A percentile compares a stretch with the other conserved stretches of the same genome.
Conservation (phyloP, 1,140 invertebrate genomes). For the Spodoptera litura region DNA sequence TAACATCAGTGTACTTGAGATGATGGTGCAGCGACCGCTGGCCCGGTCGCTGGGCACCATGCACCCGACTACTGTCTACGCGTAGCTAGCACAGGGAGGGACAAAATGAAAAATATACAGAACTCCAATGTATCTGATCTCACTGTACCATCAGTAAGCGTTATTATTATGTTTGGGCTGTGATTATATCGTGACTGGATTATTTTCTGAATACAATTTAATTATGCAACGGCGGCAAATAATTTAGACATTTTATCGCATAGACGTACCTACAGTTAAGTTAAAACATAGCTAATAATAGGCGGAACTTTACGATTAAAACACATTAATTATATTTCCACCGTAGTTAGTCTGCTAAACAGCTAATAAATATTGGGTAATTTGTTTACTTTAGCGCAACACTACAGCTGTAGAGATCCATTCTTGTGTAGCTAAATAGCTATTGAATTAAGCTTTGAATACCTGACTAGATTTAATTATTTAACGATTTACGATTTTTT, state of each 20-base stretch:
- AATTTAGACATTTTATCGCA: not conserved
- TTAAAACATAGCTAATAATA: too few relatives aligned
- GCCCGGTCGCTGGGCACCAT: not conserved
- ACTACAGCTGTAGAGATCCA: conserved; percentile 10
- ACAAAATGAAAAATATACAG: conserved; percentile 59
- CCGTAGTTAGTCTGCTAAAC: not conserved
- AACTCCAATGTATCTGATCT: conserved; percentile 67
- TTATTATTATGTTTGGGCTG: conserved; percentile 72
- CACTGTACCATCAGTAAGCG: conserved; percentile 57
- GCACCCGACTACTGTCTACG: not conserved
- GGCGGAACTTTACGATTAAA: not conserved
- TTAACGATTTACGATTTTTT: conserved; percentile 33
- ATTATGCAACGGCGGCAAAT: conserved; percentile 16
- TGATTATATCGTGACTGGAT: conserved; percentile 65
- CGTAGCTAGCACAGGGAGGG: not conserved
- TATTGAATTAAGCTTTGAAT: conserved; percentile 54
- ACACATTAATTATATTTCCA: conserved; percentile 27
- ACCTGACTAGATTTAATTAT: conserved; percentile 59
- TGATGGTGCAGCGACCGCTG: too few relatives aligned
- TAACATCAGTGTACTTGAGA: too few relatives aligned
- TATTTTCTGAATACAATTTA: conserved; percentile 43
- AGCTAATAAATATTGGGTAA: conserved; percentile 27
- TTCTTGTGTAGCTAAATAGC: conserved; percentile 48
- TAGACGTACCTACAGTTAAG: too few relatives aligned
- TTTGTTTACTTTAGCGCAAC: conserved; percentile 35